Evolutionary conservation across 2,113 vertebrate species (phyloP).

Genomic region (Oncorhynchus gorbuscha): DNA sequence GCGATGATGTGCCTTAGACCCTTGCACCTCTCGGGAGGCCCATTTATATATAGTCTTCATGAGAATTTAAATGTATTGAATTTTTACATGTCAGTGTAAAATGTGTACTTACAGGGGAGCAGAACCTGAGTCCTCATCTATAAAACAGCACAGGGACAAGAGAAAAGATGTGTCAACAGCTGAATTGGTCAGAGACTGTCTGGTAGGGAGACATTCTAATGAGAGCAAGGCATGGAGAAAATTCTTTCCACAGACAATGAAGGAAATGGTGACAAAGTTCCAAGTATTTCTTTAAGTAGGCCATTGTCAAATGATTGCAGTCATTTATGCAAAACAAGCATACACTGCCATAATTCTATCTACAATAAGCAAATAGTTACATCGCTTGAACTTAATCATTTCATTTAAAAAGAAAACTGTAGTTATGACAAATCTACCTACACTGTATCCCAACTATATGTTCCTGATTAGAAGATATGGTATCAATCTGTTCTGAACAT

Average conservation of each 20-base stretch:
- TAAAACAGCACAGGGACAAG: slow-evolving; percentile 27
- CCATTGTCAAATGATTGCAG: background rate
- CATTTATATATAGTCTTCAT: background rate
- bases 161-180: slow-evolving; percentile 17
- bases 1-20: too few species aligned
- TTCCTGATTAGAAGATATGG: too few species aligned
- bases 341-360: background rate
- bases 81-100: background rate
- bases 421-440: too few species aligned
- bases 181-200: background rate
- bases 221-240: background rate
- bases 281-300: background rate
- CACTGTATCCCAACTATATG: background rate
- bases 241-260: slow-evolving; percentile 28
- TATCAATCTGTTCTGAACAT: slow-evolving; percentile 6
- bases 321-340: background rate
- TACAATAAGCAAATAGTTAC: background rate
- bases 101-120: slow-evolving; percentile 88
- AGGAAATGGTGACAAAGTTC: slow-evolving; percentile 18
- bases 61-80: background rate
- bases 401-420: too few species aligned
- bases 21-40: too few species aligned
- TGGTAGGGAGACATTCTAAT: background rate
- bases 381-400: too few species aligned
- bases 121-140: slow-evolving; percentile 92